Conservation (phyloP, 1,140 invertebrate genomes). For the Bombus sylvicola region DNA sequence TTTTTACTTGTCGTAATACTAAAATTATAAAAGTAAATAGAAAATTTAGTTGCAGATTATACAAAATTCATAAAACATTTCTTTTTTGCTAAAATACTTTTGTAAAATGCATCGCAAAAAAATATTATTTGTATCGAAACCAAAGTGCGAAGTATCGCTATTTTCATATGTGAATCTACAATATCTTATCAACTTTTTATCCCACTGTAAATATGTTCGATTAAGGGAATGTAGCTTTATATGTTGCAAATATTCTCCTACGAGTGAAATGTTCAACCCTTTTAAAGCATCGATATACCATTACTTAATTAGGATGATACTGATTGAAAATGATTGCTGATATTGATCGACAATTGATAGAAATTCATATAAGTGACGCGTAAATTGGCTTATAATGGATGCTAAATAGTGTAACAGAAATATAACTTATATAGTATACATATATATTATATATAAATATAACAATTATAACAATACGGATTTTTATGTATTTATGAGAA, state of each 20-base stretch:
- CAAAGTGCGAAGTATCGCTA: not conserved
- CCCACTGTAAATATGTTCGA: too few species aligned
- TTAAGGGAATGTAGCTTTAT: not conserved
- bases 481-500: too few species aligned
- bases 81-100: not conserved
- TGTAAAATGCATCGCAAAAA: not conserved
- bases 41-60: not conserved
- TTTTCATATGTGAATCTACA: not conserved
- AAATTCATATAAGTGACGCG: constrained; percentile 21
- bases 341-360: constrained; percentile 21
- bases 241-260: not conserved
- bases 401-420: not conserved
- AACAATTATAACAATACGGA: too few species aligned
- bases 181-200: not conserved
- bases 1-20: not conserved
- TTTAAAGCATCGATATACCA: not conserved
- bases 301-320: constrained; percentile 13
- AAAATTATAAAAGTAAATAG: not conserved
- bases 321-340: constrained; percentile 23
- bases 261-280: not conserved
- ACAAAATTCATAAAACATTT: not conserved
- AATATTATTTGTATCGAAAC: not conserved
- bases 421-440: not conserved
- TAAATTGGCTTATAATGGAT: not conserved
- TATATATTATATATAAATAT: too few species aligned